Percentiles rank a stretch among this genome's conserved stretches.
phyloP scores from a whole-genome alignment of 2,888 invertebrate species.

The Aphidius colemani region DNA sequence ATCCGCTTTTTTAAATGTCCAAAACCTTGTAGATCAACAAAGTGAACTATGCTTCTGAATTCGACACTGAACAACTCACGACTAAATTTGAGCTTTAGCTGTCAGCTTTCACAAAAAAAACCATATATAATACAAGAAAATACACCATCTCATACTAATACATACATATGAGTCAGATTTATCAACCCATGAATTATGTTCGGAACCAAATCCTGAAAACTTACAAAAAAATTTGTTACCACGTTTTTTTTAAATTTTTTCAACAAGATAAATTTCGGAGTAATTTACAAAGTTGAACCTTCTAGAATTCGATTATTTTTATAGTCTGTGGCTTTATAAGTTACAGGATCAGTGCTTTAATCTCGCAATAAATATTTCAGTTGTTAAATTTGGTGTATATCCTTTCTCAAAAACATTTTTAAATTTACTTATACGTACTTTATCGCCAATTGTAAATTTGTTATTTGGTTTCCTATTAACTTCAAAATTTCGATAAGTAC shows the following conservation, averaged over 20 bases:
- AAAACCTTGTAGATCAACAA: too few species aligned
- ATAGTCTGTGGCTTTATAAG: constrained; percentile 44
- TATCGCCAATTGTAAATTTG: constrained; percentile 42
- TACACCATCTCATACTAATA: too few species aligned
- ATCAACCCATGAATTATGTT: too few species aligned
- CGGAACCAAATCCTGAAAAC: too few species aligned
- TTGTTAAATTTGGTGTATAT: constrained; percentile 48
- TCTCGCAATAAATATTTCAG: constrained; percentile 48
- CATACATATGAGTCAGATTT: too few species aligned
- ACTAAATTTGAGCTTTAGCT: too few species aligned
- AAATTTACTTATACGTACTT: constrained; percentile 44
- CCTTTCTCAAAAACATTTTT: constrained; percentile 47
- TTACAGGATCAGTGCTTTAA: constrained; percentile 45
- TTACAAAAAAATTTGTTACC: too few species aligned
- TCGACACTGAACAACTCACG: too few species aligned
- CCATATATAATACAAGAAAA: too few species aligned
- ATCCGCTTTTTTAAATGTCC: too few species aligned
- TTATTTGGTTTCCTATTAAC: constrained; percentile 1
- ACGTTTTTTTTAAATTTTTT: constrained; percentile 4
- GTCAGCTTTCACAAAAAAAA: too few species aligned
- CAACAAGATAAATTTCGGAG: constrained; percentile 26
- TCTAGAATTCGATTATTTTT: constrained; percentile 40
- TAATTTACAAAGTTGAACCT: constrained; percentile 28
- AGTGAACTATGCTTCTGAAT: too few species aligned
- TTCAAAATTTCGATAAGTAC: constrained; percentile 13